Base-by-base conservation (phyloP, 2,888 invertebrate genomes). In the Seira ritae region DNA sequence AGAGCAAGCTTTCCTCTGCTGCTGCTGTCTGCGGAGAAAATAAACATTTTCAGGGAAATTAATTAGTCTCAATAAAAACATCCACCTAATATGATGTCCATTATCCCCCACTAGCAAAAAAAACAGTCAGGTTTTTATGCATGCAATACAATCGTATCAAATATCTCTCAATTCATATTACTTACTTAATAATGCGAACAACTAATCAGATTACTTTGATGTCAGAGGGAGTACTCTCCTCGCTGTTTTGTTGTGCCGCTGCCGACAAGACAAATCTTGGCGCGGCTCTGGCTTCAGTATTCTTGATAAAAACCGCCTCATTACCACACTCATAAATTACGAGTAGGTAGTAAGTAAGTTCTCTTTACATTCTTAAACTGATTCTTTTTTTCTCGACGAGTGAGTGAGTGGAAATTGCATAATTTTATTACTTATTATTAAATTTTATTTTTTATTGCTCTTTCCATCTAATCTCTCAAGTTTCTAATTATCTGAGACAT, bases 241-340 rank as follows among this genome's bases (percentile, higher is more conserved):
- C 15, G 8, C 31, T 31, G 8, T 31, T 31, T 31, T 31, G 31
- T 31, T 31, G 3, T 50, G 50, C 50, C 50, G 50, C 3, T 15
- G 50, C 50, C 50, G 50, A 50, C 50, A 50, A n/a, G 12, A n/a
- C 50, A n/a, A n/a, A 12, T 50, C 17, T n/a, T 50, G 31, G 12
- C 50, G 3, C 50, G 50, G 12, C 17, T n/a, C 17, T 50, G 6
- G 42, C 42, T 42, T 42, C 42, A 12, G 15, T 50, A 12, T 50
- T 3, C 50, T 50, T 12, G 17, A n/a, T n/a, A 50, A n/a, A 37
- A 73, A 65, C 65, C 73, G 73, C 62, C 62, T 62, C 50, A 70
- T 70, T 70, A 70, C 19, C 6, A 20, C 2, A 23, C 55, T 31
- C n/a, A 73, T 73, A 73, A 73, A 73, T 73, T 73, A 24, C n/a